These are phyloP conservation scores for Helobdella robusta DNA, from an alignment of 2,888 invertebrate genomes.

Conservation along the genomic window DNA sequence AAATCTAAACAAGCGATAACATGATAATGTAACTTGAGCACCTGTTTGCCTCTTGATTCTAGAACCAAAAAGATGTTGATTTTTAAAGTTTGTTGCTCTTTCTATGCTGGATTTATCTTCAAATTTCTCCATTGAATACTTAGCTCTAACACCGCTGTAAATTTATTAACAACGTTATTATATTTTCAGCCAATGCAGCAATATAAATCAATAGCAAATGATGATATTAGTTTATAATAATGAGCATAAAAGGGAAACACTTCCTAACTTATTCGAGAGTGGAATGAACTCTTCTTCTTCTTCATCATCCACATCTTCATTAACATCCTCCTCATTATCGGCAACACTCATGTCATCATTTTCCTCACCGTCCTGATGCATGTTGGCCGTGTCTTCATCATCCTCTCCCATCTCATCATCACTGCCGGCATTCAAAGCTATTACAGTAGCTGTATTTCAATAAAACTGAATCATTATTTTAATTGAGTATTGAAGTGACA, in stretches of 20 bases:
- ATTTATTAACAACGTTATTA: too few species aligned
- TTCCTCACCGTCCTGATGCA: neutral
- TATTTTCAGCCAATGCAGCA: too few species aligned
- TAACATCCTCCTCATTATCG: neutral
- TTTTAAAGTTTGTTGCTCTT: neutral
- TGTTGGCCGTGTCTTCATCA: neutral
- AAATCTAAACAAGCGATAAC: too few species aligned
- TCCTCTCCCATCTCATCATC: too few species aligned
- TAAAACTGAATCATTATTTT: too few species aligned
- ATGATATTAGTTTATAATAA: too few species aligned
- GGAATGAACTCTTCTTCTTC: neutral
- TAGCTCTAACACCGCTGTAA: too few species aligned
- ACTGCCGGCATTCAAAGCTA: neutral
- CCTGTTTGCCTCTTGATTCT: neutral
- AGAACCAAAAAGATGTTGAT: neutral
- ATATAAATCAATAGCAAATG: too few species aligned
- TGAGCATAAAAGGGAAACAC: too few species aligned
- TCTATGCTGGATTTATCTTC: neutral
- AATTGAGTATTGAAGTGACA: too few species aligned
- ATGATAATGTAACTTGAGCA: too few species aligned
- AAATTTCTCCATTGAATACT: neutral
- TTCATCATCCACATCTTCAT: neutral
- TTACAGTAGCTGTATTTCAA: neutral
- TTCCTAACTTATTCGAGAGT: neutral
- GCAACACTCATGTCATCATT: neutral